A percentile compares a stretch with the other conserved stretches of the same genome.
These are phyloP conservation scores for Scopus umbretta DNA, from an alignment of 2,113 vertebrate species.

Conservation along the genomic window DNA sequence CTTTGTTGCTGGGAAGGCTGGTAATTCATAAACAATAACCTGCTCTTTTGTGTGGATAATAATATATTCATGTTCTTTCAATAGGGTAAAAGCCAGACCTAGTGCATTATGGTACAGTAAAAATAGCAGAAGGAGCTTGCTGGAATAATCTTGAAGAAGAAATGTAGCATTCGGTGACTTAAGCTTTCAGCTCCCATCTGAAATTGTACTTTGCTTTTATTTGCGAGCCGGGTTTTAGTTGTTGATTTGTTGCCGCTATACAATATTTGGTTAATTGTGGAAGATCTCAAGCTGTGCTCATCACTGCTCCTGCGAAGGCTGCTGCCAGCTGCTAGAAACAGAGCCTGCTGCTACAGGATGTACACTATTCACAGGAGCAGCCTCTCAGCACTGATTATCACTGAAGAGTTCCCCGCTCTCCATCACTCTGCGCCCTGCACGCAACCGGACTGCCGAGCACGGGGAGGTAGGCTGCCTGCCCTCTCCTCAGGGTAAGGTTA, in stretches of 20 bases:
- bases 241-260: constrained; percentile 65
- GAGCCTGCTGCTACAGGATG: constrained; percentile 69
- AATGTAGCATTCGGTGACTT: constrained; percentile 61
- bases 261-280: constrained; percentile 72
- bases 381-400: constrained; percentile 50
- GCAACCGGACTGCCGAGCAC: constrained; percentile 18
- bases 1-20: constrained; percentile 97
- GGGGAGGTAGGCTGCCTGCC: constrained; percentile 49
- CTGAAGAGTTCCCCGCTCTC: constrained; percentile 43
- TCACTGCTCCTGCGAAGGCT: constrained; percentile 59
- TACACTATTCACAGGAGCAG: constrained; percentile 58
- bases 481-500: not conserved
- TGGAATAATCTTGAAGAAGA: constrained; percentile 71
- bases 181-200: constrained; percentile 65
- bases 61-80: constrained; percentile 98
- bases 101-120: constrained; percentile 84
- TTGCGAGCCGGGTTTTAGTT: constrained; percentile 12
- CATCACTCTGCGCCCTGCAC: constrained; percentile 10
- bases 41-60: constrained; percentile 95
- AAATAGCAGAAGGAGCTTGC: constrained; percentile 88
- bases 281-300: constrained; percentile 78
- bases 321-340: constrained; percentile 67
- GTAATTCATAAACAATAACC: constrained; percentile 99
- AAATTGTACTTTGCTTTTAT: constrained; percentile 67
- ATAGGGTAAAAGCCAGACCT: constrained; percentile 92